Evolutionary conservation across 2,113 vertebrate species (phyloP).

Genomic region (Paramormyrops kingsleyae): DNA sequence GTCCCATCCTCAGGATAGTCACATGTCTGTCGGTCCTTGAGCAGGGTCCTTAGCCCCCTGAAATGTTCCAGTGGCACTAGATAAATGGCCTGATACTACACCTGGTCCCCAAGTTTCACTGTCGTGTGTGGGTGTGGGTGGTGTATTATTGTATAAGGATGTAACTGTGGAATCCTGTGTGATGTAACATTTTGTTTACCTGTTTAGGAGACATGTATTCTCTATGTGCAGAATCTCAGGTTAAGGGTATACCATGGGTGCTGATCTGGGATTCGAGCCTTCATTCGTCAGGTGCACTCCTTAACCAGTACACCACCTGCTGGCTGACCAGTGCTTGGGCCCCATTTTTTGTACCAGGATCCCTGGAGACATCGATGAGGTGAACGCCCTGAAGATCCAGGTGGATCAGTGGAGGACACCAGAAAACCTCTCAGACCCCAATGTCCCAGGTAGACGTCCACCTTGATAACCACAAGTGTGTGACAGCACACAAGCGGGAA

Average conservation of each 20-base stretch:
- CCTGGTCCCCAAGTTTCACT: background rate
- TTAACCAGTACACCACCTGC: background rate
- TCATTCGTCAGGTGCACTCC: background rate
- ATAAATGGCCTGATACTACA: background rate
- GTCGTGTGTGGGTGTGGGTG: too few relatives aligned
- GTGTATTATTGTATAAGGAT: background rate
- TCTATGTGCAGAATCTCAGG: background rate
- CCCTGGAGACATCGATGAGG: slow-evolving; percentile 86
- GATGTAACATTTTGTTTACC: background rate
- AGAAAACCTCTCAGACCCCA: slow-evolving; percentile 74
- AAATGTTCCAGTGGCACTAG: background rate
- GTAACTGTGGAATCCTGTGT: background rate
- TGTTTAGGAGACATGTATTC: background rate
- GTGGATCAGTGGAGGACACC: slow-evolving; percentile 89
- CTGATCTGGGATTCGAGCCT: background rate
- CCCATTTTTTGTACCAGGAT: slow-evolving; percentile 53
- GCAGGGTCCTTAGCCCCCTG: background rate
- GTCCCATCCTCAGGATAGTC: background rate
- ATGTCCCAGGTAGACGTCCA: slow-evolving; percentile 67
- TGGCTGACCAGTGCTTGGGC: background rate
- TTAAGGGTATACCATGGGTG: background rate
- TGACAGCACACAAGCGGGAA: background rate
- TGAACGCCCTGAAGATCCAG: slow-evolving; percentile 82
- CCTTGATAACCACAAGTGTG: background rate
- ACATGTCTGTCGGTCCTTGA: background rate